Percentiles rank a stretch among this genome's conserved stretches.
Conservation (phyloP, 2,888 invertebrate species). For the Lutraria lutraria region DNA sequence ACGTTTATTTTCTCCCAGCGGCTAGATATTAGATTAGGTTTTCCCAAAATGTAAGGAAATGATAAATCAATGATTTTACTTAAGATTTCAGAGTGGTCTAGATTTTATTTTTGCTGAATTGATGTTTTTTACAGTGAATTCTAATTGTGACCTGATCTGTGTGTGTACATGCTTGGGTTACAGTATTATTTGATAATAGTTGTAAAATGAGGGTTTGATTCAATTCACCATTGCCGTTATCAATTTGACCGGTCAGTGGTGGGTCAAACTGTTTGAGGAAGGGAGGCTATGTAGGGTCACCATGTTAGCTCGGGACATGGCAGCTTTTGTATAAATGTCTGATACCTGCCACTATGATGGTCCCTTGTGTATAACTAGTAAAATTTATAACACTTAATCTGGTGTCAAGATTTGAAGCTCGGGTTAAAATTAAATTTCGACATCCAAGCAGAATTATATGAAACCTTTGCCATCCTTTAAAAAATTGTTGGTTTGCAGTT, state of each 20-base stretch:
- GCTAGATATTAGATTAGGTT: too few species aligned
- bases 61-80: too few species aligned
- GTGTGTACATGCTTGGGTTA: background rate
- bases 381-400: conserved; percentile 31
- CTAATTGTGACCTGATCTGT: background rate
- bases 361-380: conserved; percentile 30
- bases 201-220: background rate
- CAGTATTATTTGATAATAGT: conserved; percentile 10
- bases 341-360: background rate
- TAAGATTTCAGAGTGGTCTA: too few species aligned
- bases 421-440: background rate
- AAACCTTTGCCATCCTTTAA: too few species aligned
- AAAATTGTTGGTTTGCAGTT: too few species aligned
- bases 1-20: too few species aligned
- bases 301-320: conserved; percentile 48
- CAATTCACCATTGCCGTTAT: conserved; percentile 29
- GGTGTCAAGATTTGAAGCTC: conserved; percentile 17
- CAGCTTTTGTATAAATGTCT: conserved; percentile 28
- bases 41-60: too few species aligned
- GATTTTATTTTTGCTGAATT: too few species aligned
- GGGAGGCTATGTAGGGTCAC: conserved; percentile 44
- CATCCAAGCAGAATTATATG: background rate
- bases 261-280: conserved; percentile 47
- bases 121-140: too few species aligned
- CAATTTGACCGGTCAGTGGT: conserved; percentile 44